A percentile compares a stretch with the other conserved stretches of the same genome.
phyloP scores from a whole-genome alignment of 2,113 vertebrate species.

The Spea bombifrons region DNA sequence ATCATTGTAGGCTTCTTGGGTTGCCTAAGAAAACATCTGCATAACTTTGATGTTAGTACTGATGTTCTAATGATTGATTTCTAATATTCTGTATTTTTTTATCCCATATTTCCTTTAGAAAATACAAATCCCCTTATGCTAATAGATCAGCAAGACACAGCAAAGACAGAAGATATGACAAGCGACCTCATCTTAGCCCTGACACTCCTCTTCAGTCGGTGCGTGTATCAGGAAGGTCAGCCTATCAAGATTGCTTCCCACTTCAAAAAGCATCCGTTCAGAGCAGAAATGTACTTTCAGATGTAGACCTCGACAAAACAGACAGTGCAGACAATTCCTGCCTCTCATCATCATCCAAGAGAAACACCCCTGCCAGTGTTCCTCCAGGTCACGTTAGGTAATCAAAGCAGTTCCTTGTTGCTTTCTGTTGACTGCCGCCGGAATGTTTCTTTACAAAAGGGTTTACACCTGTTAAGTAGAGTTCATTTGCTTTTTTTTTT shows the following conservation, averaged over 20 bases:
- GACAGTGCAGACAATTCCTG: constrained; percentile 59
- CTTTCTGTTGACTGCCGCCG: constrained; percentile 54
- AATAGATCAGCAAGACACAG: constrained; percentile 48
- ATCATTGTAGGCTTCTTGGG: no score
- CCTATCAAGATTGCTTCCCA: constrained; percentile 55
- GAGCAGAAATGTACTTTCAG: constrained; percentile 57
- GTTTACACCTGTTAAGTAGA: constrained; percentile 49
- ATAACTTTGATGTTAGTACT: background rate
- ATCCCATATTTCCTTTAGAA: constrained; percentile 45
- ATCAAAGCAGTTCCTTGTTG: constrained; percentile 62
- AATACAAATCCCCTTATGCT: constrained; percentile 41
- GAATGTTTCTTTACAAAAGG: constrained; percentile 51
- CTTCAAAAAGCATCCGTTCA: constrained; percentile 66
- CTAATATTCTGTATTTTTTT: background rate
- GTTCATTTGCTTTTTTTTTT: constrained; percentile 32
- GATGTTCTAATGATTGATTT: background rate
- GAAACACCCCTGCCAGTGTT: constrained; percentile 61
- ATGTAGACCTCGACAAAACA: constrained; percentile 60
- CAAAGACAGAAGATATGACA: constrained; percentile 49
- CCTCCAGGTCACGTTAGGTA: constrained; percentile 64
- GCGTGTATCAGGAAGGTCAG: constrained; percentile 58
- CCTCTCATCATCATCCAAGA: constrained; percentile 56
- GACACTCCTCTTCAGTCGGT: constrained; percentile 51
- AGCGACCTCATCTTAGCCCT: constrained; percentile 51
- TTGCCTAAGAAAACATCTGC: no score